Evolutionary conservation across 2,797 vertebrate genomes (phyloP).

Genomic region (Salarias fasciatus): DNA sequence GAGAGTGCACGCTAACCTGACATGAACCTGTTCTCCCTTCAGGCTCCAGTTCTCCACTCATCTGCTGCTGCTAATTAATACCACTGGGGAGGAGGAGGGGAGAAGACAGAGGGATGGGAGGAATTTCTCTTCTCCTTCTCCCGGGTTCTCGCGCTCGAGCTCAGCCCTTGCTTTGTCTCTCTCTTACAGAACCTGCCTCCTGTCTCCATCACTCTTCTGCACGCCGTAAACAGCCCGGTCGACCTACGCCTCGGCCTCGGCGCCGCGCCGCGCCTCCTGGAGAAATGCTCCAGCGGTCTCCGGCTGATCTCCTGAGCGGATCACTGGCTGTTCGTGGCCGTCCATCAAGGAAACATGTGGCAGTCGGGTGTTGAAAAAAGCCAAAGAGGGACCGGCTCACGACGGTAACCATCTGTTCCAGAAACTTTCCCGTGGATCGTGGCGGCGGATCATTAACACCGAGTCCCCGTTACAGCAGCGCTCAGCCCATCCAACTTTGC

Average conservation of each 20-base stretch:
- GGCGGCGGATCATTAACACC: constrained; percentile 44
- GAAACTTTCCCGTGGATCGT: constrained; percentile 35
- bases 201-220: constrained; percentile 26
- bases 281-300: constrained; percentile 49
- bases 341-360: constrained; percentile 51
- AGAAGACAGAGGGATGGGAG: constrained; percentile 55
- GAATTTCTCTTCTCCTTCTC: constrained; percentile 58
- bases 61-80: constrained; percentile 82
- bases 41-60: constrained; percentile 76
- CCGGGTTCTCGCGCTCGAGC: constrained; percentile 37
- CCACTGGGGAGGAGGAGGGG: constrained; percentile 75
- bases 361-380: constrained; percentile 39
- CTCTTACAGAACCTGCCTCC: constrained; percentile 27
- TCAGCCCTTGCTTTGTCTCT: constrained; percentile 40
- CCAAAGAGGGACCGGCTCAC: constrained; percentile 33
- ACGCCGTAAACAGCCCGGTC: no score
- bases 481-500: constrained; percentile 32
- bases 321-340: constrained; percentile 50
- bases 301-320: constrained; percentile 52
- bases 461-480: constrained; percentile 23
- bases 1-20: constrained; percentile 66
- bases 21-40: constrained; percentile 77
- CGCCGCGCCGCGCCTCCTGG: constrained; percentile 41
- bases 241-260: no score
- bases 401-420: constrained; percentile 50